These are phyloP conservation scores for Auanema sp. DNA, from an alignment of 2,888 invertebrate species.

Conservation along the genomic window DNA sequence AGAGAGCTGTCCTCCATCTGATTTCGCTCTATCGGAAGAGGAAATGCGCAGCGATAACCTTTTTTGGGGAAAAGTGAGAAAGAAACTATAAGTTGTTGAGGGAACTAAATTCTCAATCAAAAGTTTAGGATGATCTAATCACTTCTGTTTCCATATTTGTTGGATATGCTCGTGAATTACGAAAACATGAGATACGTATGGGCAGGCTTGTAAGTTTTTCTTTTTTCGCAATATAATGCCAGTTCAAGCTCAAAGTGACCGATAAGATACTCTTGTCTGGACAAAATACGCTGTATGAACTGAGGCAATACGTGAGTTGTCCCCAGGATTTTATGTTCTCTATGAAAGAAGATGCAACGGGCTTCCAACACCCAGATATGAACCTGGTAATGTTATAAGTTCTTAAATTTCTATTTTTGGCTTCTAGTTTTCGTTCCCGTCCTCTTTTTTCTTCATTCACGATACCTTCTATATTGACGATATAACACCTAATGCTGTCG, in stretches of 20 bases:
- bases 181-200: constrained; percentile 39
- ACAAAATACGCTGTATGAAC: constrained; percentile 73
- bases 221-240: not conserved
- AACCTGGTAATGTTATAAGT: not conserved
- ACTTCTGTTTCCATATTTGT: constrained; percentile 36
- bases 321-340: constrained; percentile 71
- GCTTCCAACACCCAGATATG: not conserved
- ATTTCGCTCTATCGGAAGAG: not conserved
- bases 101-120: constrained; percentile 1
- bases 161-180: constrained; percentile 42
- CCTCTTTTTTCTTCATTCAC: constrained; percentile 79
- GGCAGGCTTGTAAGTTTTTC: constrained; percentile 38
- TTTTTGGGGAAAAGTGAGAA: constrained; percentile 12
- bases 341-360: not conserved
- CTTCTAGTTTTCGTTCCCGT: constrained; percentile 72
- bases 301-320: constrained; percentile 80
- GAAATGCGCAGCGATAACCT: constrained; percentile 5
- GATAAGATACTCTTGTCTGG: constrained; percentile 74
- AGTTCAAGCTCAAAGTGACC: constrained; percentile 49
- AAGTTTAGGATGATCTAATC: constrained; percentile 29
- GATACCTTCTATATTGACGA: constrained; percentile 80
- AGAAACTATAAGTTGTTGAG: not conserved
- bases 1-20: not conserved
- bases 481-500: constrained; percentile 70
- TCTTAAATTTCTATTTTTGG: not conserved